Conservation (phyloP, 2,113 vertebrate species). For the Aphelocoma coerulescens region DNA sequence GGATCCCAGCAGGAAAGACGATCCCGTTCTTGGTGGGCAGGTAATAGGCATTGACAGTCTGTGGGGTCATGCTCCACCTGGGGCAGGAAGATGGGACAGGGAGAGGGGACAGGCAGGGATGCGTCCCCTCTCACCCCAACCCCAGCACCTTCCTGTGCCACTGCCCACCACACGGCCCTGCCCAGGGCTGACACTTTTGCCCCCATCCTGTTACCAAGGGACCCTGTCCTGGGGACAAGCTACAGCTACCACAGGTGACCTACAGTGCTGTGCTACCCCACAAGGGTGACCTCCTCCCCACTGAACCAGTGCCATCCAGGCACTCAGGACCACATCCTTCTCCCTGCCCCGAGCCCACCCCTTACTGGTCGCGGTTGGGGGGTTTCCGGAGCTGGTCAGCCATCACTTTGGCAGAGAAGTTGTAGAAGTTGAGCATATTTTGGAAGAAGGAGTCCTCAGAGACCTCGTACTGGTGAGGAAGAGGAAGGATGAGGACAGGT, state of each 20-base stretch:
- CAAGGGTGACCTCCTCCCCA: not conserved
- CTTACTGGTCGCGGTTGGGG: constrained; percentile 95
- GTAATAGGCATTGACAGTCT: constrained; percentile 97
- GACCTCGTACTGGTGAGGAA: constrained; percentile 86
- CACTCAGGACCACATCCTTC: not conserved
- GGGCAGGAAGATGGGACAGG: not conserved
- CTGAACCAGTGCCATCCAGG: not conserved
- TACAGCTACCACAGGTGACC: not conserved
- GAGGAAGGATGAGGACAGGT: not conserved
- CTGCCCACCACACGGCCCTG: not conserved
- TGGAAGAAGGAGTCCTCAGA: constrained; percentile 96
- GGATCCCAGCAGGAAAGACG: constrained; percentile 95
- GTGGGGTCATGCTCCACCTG: constrained; percentile 99
- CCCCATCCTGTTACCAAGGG: not conserved
- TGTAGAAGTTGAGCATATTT: constrained; percentile 98
- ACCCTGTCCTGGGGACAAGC: not conserved
- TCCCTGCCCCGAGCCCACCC: accelerated
- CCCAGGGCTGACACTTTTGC: not conserved
- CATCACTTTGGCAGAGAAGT: constrained; percentile 97
- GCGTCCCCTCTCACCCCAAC: not conserved
- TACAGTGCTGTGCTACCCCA: not conserved
- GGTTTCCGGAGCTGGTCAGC: constrained; percentile 95
- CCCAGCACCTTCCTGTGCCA: not conserved
- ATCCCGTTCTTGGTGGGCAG: constrained; percentile 97
- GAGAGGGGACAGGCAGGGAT: not conserved